A percentile compares a stretch with the other conserved stretches of the same genome.
phyloP scores from a whole-genome alignment of 2,888 invertebrate species.

The Andrena bucephala region DNA sequence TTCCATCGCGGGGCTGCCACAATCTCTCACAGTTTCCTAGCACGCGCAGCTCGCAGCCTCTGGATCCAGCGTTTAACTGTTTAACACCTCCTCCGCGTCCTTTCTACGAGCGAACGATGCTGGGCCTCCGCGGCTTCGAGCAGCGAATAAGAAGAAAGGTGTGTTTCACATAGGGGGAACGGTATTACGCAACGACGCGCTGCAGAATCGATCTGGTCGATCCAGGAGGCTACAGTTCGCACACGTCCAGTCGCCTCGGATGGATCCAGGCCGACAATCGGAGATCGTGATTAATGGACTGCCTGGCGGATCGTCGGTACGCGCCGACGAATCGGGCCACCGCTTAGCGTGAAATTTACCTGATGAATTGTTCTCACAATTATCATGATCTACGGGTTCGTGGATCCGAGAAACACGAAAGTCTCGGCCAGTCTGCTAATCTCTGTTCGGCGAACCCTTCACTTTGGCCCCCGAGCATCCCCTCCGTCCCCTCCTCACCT shows the following conservation, averaged over 20 bases:
- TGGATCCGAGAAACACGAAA: slow-evolving; percentile 83
- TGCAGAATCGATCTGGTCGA: slow-evolving; percentile 21
- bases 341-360: slow-evolving; percentile 81
- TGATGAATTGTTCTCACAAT: slow-evolving; percentile 85
- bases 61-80: too few relatives aligned
- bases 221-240: slow-evolving; percentile 19
- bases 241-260: slow-evolving; percentile 29
- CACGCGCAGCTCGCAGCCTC: too few relatives aligned
- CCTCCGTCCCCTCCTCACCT: slow-evolving; percentile 34
- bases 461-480: slow-evolving; percentile 71
- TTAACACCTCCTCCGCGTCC: too few relatives aligned
- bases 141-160: background rate
- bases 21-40: too few relatives aligned
- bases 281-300: slow-evolving; percentile 76
- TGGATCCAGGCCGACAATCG: slow-evolving; percentile 47
- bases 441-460: slow-evolving; percentile 80
- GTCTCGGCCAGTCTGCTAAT: slow-evolving; percentile 79
- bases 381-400: slow-evolving; percentile 84
- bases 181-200: slow-evolving; percentile 19
- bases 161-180: background rate
- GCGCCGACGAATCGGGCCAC: slow-evolving; percentile 65
- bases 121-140: background rate
- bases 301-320: slow-evolving; percentile 52
- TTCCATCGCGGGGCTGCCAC: too few relatives aligned
- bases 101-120: too few relatives aligned